These are phyloP conservation scores for Lucilia cuprina DNA, from an alignment of 1,140 invertebrate species.

Conservation along the genomic window DNA sequence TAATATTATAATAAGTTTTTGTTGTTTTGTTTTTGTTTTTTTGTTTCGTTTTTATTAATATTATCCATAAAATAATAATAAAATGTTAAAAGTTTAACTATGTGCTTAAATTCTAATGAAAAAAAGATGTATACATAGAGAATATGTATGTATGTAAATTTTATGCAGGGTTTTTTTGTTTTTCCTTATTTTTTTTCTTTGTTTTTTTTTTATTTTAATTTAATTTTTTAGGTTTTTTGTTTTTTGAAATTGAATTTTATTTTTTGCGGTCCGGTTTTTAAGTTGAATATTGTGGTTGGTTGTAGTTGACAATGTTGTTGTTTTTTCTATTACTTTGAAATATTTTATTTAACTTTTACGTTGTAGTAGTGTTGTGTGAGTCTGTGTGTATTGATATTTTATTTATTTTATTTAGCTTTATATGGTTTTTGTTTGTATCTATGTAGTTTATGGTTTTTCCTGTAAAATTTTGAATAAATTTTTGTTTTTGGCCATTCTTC, in stretches of 20 bases:
- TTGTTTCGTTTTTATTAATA: conserved; percentile 30
- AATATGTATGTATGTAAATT: conserved; percentile 49
- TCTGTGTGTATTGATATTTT: no score
- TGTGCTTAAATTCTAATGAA: conserved; percentile 62
- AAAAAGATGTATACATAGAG: conserved; percentile 36
- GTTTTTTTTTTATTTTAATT: no score
- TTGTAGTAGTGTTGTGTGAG: background rate
- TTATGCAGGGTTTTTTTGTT: background rate
- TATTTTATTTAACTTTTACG: background rate
- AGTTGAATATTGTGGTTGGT: background rate
- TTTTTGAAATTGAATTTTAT: conserved; percentile 8
- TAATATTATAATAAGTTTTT: conserved; percentile 27
- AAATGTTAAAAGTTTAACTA: conserved; percentile 64
- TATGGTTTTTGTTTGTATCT: background rate
- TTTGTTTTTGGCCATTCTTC: background rate
- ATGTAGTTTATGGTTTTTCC: background rate
- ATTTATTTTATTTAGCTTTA: background rate
- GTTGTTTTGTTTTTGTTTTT: background rate
- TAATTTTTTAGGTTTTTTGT: background rate
- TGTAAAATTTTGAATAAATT: conserved; percentile 16
- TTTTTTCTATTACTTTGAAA: background rate
- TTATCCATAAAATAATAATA: conserved; percentile 62
- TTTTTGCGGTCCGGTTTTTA: conserved; percentile 19
- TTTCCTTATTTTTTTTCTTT: background rate
- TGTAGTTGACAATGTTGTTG: background rate